phyloP scores from a whole-genome alignment of 2,888 invertebrate species.

The Cenopis cana region DNA sequence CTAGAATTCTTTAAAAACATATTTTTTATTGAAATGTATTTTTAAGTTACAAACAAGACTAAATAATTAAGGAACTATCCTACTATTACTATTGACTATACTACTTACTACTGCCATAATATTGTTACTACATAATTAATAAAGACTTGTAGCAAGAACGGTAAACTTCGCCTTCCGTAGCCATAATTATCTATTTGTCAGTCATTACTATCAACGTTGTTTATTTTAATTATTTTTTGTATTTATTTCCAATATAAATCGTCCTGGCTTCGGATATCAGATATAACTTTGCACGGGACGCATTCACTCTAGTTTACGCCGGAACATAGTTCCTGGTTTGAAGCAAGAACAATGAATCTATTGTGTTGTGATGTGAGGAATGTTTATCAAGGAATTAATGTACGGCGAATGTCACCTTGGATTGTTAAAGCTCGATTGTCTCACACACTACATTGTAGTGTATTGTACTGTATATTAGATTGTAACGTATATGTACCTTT shows the following conservation, averaged over 20 bases:
- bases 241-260: not conserved
- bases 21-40: not conserved
- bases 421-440: slow-evolving; percentile 45
- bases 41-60: too few species aligned
- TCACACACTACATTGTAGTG: slow-evolving; percentile 43
- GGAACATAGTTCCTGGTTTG: slow-evolving; percentile 43
- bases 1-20: not conserved
- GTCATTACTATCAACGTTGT: not conserved
- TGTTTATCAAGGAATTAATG: slow-evolving; percentile 46
- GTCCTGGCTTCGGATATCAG: slow-evolving; percentile 13
- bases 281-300: slow-evolving; percentile 27
- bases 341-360: slow-evolving; percentile 45
- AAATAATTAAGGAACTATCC: not conserved
- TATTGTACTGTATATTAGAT: slow-evolving; percentile 39
- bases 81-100: too few species aligned
- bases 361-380: slow-evolving; percentile 45
- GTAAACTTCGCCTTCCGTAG: not conserved
- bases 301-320: slow-evolving; percentile 39
- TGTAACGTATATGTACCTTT: slow-evolving; percentile 13
- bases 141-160: not conserved
- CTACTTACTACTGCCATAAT: too few species aligned
- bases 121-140: too few species aligned
- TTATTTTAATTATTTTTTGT: not conserved
- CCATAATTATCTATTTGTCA: not conserved
- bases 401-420: slow-evolving; percentile 44